Evolutionary conservation across 2,113 vertebrate genomes (phyloP), one percentile per base, ranked within the genome.

Genomic region (Muscicapa adusta): DNA sequence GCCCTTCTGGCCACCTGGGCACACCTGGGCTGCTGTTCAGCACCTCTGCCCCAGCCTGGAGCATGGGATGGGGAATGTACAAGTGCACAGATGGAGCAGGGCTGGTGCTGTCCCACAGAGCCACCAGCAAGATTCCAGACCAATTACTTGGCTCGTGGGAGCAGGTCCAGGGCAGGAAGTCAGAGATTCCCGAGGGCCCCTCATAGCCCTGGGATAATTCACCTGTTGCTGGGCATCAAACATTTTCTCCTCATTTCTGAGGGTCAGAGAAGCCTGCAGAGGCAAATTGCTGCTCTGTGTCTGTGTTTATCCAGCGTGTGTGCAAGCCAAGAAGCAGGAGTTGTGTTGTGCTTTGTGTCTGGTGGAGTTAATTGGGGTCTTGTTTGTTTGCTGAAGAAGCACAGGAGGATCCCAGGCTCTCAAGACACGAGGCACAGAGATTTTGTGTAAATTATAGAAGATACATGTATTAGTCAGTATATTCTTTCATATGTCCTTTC

Each of bases 331-430:
- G 71, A 45, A 5, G 2, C 19, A 4, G 57, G 36, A 36, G n/a
- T 19, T 88, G 42, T 43, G 16, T 26, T 65, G 48, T 38, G 61
- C 6, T 77, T 50, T 58, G 25, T 38, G 47, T 63, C 62, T 79
- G 31, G 8, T 45, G 25, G 33, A 53, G 80, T 72, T 94, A 72
- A 50, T 4, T 68, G 71, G 38, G 36, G 76, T 65, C 54, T 68
- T 38, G 33, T 86, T 90, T 54, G 53, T 91, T 90, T 86, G 83
- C 61, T 57, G 13, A 51, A 50, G 85, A 66, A 63, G 70, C 51
- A 18, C 67, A 25, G 45, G 38, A 48, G 31, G 53, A 72, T 75
- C 63, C 42, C 61, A 62, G 34, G 42, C 45, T 75, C 68, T 65
- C 50, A 60, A 65, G 75, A 84, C 51, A 78, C 7, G 48, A 68